phyloP scores from a whole-genome alignment of 2,797 vertebrate species.

The Hafferia zeledoni region DNA sequence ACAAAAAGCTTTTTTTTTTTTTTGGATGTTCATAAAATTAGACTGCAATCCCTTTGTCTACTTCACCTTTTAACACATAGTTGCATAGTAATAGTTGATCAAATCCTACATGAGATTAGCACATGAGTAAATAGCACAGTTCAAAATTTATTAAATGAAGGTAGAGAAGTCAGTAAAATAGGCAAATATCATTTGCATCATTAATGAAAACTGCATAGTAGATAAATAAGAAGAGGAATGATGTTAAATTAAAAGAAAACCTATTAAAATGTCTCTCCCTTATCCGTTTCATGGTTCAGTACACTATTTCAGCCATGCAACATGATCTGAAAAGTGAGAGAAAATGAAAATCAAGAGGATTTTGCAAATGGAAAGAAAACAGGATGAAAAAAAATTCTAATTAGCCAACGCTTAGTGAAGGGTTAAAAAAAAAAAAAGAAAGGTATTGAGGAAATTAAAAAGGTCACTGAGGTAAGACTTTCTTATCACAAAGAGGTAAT shows the following conservation, averaged over 20 bases:
- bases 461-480: background rate
- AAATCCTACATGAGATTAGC: background rate
- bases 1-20: background rate
- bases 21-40: background rate
- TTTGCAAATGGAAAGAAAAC: conserved; percentile 21
- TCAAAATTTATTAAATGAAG: conserved; percentile 3
- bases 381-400: background rate
- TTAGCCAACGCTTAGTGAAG: background rate
- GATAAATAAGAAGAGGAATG: conserved; percentile 7
- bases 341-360: background rate
- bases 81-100: background rate
- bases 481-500: background rate
- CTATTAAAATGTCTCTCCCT: background rate
- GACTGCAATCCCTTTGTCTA: background rate
- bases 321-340: background rate
- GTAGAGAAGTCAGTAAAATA: conserved; percentile 16
- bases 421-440: background rate
- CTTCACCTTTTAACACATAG: background rate
- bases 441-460: background rate
- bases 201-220: conserved; percentile 36
- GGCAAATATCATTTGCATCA: background rate
- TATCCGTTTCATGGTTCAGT: background rate
- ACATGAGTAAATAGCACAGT: background rate
- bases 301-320: background rate
- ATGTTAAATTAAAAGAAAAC: conserved; percentile 40